phyloP scores from a whole-genome alignment of 2,888 invertebrate genomes.

The Elmis aenea region DNA sequence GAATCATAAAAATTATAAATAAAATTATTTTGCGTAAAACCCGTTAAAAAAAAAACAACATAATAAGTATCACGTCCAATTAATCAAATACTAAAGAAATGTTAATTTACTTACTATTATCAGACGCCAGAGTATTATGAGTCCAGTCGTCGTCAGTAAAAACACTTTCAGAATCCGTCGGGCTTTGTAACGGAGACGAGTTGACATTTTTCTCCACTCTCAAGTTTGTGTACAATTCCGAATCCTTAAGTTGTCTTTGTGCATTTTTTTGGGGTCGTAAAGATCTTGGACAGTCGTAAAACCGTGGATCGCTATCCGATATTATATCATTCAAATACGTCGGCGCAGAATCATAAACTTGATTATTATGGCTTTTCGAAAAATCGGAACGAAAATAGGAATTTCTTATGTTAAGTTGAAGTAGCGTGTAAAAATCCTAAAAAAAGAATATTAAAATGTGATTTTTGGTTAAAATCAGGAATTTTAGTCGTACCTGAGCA shows the following conservation, averaged over 20 bases:
- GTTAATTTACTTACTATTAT: constrained; percentile 37
- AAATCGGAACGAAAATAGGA: constrained; percentile 25
- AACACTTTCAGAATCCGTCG: constrained; percentile 61
- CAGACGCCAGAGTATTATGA: constrained; percentile 47
- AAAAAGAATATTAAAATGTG: too few species aligned
- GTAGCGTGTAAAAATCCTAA: constrained; percentile 36
- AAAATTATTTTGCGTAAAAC: too few species aligned
- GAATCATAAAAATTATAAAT: too few species aligned
- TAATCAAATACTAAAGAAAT: too few species aligned
- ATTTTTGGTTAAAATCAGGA: neutral
- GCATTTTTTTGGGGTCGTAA: constrained; percentile 26
- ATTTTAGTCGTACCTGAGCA: constrained; percentile 27
- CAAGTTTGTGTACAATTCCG: constrained; percentile 8
- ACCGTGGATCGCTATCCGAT: constrained; percentile 51
- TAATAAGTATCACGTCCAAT: too few species aligned
- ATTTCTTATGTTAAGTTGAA: constrained; percentile 36
- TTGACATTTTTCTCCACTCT: constrained; percentile 14
- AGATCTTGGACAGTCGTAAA: constrained; percentile 49
- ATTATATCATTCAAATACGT: constrained; percentile 39
- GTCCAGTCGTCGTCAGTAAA: constrained; percentile 67
- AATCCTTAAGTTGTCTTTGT: constrained; percentile 8
- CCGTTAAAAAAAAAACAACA: too few species aligned
- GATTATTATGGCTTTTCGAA: constrained; percentile 30
- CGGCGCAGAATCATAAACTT: constrained; percentile 31
- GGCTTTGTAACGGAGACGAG: constrained; percentile 54